A percentile compares a stretch with the other conserved stretches of the same genome.
These are phyloP conservation scores for Noctua fimbriata DNA, from an alignment of 2,888 invertebrate genomes.

Conservation along the genomic window DNA sequence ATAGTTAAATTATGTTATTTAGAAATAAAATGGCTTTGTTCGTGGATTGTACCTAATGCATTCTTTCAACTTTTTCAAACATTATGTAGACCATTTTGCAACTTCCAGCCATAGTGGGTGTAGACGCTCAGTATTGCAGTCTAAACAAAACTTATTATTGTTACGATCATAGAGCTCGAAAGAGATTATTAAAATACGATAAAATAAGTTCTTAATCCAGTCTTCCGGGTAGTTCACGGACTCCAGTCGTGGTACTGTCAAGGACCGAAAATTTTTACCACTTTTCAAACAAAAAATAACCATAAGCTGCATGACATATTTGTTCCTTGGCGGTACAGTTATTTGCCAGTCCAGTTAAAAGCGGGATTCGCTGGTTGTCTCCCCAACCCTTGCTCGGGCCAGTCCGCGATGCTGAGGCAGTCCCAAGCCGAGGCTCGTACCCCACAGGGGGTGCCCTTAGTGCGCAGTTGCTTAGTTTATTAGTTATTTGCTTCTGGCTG, in stretches of 20 bases:
- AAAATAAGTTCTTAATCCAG: slow-evolving; percentile 6
- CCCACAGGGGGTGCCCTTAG: too few species aligned
- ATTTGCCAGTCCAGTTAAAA: background rate
- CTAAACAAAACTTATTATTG: background rate
- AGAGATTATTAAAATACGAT: background rate
- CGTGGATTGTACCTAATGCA: slow-evolving; percentile 6
- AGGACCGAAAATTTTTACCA: background rate
- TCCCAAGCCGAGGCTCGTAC: too few species aligned
- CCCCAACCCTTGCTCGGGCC: too few species aligned
- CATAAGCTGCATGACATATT: background rate
- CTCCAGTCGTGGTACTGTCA: background rate
- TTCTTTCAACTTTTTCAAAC: slow-evolving; percentile 32
- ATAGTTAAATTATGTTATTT: background rate
- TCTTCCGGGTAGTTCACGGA: background rate
- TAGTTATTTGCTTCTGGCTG: too few species aligned
- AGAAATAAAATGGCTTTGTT: background rate
- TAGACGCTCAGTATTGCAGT: background rate
- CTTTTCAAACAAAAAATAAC: background rate
- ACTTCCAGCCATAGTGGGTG: slow-evolving; percentile 17
- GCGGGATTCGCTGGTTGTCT: background rate
- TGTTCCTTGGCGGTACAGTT: background rate
- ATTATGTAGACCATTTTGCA: slow-evolving; percentile 17
- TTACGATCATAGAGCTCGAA: background rate
- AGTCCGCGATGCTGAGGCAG: too few species aligned
- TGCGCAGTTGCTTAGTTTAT: too few species aligned